Conservation (phyloP, 2,797 vertebrate genomes). For the Brotula barbata region DNA sequence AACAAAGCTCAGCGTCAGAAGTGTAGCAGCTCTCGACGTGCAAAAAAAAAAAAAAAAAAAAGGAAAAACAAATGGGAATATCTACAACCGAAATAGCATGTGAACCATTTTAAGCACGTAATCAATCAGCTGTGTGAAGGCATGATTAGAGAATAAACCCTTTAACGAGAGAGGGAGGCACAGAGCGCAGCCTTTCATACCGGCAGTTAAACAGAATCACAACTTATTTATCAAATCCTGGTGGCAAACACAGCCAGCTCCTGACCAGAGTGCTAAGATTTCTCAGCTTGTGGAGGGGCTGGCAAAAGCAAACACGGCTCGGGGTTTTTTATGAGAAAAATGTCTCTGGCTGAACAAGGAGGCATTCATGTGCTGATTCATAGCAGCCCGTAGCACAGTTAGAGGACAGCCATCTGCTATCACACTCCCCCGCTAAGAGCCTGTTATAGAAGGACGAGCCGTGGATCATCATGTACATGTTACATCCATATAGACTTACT, state of each 20-base stretch:
- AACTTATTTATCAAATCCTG: slow-evolving; percentile 56
- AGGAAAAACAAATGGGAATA: too few relatives aligned
- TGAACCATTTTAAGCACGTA: neutral
- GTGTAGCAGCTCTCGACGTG: slow-evolving; percentile 1
- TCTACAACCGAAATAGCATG: too few relatives aligned
- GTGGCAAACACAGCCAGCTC: slow-evolving; percentile 53
- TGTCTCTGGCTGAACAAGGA: slow-evolving; percentile 76
- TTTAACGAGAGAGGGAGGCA: slow-evolving; percentile 11
- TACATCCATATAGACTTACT: slow-evolving; percentile 72
- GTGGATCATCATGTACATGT: slow-evolving; percentile 70
- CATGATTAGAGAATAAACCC: slow-evolving; percentile 15
- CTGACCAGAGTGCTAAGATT: slow-evolving; percentile 49
- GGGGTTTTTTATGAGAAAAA: slow-evolving; percentile 74
- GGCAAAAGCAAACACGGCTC: slow-evolving; percentile 70
- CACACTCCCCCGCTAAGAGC: slow-evolving; percentile 69
- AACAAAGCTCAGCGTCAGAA: neutral
- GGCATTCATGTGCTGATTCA: slow-evolving; percentile 79
- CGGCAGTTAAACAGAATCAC: slow-evolving; percentile 28
- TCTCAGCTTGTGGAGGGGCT: slow-evolving; percentile 53
- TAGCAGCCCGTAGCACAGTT: slow-evolving; percentile 60
- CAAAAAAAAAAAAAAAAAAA: too few relatives aligned
- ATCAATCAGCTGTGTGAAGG: slow-evolving; percentile 16
- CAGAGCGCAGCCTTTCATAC: slow-evolving; percentile 17
- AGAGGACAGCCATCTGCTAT: slow-evolving; percentile 74
- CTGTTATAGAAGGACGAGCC: slow-evolving; percentile 59